Base-by-base conservation (phyloP, 2,888 invertebrate genomes). In the Trachelus tabidus region DNA sequence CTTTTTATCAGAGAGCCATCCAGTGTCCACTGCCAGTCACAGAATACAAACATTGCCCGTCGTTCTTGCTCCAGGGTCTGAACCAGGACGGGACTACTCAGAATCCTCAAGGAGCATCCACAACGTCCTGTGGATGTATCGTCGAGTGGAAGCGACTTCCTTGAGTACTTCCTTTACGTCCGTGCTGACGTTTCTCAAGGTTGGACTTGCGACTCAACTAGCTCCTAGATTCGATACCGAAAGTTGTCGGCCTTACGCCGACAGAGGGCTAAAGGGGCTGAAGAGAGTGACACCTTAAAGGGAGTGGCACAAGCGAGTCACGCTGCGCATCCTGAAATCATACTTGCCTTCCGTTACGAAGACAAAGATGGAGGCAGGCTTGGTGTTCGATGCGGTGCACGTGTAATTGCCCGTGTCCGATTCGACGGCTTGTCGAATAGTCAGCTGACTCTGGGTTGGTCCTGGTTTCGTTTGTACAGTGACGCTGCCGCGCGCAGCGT, bases 391-490 rank as follows among this genome's bases (percentile, higher is more conserved):
- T 87, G 97, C 97, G 92, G 95, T 95, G 93, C 97, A 97, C 83
- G 97, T 96, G 93, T 97, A 97, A 94, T 98, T 97, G 89, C 97
- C 98, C 86, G 97, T 96, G 93, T 98, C 97, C 79, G 94, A 94
- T 89, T 96, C 95, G 90, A 95, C 95, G 83, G 97, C 97, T 90
- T 95, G 94, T 88, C 95, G 94, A 92, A 98, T 97, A 89, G 95
- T 95, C 85, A 98, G 95, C 87, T 96, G 95, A 89, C 96, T 97
- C 92, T 97, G 96, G 83, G 97, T 97, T 89, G 96, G 94, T 83
- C 97, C 97, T 83, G 96, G 96, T 92, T 96, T 95, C 84, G 97
- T 97, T 91, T 95, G 94, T 89, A 98, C 97, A 84, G 94, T 94
- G 85, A 97, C 96, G 85, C 95, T 95, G 85, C 97, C 96, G 89